A percentile compares a stretch with the other conserved stretches of the same genome.
Evolutionary conservation across 1,140 invertebrate species (phyloP).

Genomic region (Aphidius gifuensis): DNA sequence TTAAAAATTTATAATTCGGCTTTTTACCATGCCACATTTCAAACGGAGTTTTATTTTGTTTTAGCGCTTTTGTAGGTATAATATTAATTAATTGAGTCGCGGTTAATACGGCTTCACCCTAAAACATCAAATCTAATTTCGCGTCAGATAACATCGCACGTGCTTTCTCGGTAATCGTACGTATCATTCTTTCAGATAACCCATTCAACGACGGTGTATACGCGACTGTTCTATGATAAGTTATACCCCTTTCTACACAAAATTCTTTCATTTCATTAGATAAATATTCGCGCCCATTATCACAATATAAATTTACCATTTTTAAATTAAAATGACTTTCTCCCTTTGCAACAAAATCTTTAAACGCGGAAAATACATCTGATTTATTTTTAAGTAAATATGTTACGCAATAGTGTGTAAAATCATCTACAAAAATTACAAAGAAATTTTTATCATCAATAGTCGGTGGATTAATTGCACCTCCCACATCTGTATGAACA

Average conservation of each 20-base stretch:
- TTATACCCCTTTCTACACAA: constrained; percentile 17
- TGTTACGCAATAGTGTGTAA: constrained; percentile 24
- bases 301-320: constrained; percentile 10
- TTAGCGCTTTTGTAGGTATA: constrained; percentile 43
- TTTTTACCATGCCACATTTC: constrained; percentile 53
- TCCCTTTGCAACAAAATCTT: constrained; percentile 9
- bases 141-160: constrained; percentile 40
- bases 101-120: constrained; percentile 47
- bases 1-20: constrained; percentile 49
- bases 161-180: constrained; percentile 49
- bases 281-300: constrained; percentile 18
- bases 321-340: constrained; percentile 10
- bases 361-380: constrained; percentile 19
- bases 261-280: constrained; percentile 12
- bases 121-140: constrained; percentile 34
- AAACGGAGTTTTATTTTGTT: constrained; percentile 45
- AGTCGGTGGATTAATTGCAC: constrained; percentile 16
- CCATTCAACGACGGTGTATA: constrained; percentile 14
- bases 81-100: constrained; percentile 25
- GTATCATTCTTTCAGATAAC: constrained; percentile 44
- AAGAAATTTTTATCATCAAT: constrained; percentile 14
- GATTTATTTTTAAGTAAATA: constrained; percentile 23
- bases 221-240: constrained; percentile 16
- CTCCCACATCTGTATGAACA: constrained; percentile 8
- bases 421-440: constrained; percentile 20